These are phyloP conservation scores for Tetragonisca angustula DNA, from an alignment of 2,888 invertebrate species.

Conservation along the genomic window DNA sequence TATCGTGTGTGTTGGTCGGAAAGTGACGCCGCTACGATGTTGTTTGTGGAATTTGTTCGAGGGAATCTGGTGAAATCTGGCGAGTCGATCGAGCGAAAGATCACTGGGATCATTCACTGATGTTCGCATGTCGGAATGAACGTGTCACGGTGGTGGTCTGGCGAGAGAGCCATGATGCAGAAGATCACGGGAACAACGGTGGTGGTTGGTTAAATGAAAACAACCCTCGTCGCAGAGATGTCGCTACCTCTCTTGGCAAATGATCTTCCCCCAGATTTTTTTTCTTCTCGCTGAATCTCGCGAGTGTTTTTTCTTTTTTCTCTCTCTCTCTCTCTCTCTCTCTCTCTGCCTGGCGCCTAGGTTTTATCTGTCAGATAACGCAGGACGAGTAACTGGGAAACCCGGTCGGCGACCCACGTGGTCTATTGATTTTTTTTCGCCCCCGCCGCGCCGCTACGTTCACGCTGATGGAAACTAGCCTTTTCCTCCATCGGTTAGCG, in stretches of 20 bases:
- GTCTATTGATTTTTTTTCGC: slow-evolving; percentile 81
- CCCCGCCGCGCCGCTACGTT: slow-evolving; percentile 62
- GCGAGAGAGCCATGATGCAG: neutral
- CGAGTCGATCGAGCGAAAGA: neutral
- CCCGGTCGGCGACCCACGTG: slow-evolving; percentile 78
- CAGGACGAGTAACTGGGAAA: slow-evolving; percentile 65
- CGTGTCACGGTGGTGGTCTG: too few species aligned
- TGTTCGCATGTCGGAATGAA: neutral
- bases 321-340: too few species aligned
- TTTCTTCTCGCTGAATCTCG: neutral
- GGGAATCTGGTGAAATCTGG: neutral
- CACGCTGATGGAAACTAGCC: slow-evolving; percentile 57
- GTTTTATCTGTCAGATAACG: slow-evolving; percentile 17
- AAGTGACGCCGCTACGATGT: too few species aligned
- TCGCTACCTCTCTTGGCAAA: neutral
- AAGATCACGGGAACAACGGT: neutral
- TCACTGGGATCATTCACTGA: neutral
- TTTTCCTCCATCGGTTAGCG: slow-evolving; percentile 46
- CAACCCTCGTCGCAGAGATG: slow-evolving; percentile 4
- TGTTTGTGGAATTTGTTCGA: neutral
- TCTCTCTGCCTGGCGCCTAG: too few species aligned
- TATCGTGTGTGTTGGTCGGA: too few species aligned
- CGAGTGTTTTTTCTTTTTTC: too few species aligned
- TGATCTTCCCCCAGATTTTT: too few species aligned
- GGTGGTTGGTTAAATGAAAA: neutral